Percentiles rank a stretch among this genome's conserved stretches.
These are phyloP conservation scores for Falco cherrug DNA, from an alignment of 2,797 vertebrate genomes.

Conservation along the genomic window DNA sequence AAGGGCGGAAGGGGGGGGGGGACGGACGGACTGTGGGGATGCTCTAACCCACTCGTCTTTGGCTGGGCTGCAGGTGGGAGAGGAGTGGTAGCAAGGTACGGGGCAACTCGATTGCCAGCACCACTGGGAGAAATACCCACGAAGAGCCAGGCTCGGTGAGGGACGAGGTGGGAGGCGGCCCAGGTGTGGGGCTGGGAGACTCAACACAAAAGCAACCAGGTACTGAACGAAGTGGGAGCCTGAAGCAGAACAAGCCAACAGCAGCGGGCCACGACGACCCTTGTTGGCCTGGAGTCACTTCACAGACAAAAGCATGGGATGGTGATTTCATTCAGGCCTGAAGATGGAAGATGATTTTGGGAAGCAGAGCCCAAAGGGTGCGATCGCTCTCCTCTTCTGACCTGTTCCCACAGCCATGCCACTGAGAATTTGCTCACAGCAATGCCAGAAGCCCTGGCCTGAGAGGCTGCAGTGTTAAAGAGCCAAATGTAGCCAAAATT, in stretches of 20 bases:
- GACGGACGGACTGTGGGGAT: neutral
- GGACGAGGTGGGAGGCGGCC: neutral
- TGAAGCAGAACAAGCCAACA: neutral
- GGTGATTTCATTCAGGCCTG: neutral
- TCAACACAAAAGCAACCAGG: neutral
- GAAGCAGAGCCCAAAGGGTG: neutral
- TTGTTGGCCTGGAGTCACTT: accelerated
- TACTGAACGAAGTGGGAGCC: neutral
- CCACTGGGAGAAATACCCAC: neutral
- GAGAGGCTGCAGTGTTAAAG: neutral
- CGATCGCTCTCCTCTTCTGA: neutral
- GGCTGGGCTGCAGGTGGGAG: neutral
- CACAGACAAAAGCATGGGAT: neutral
- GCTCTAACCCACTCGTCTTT: neutral
- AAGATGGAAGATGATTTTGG: neutral
- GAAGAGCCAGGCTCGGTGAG: neutral
- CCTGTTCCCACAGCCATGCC: neutral
- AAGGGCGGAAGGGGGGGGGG: neutral
- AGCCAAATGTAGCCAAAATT: neutral
- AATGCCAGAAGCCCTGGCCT: neutral
- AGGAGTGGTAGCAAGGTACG: neutral
- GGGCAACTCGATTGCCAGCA: neutral
- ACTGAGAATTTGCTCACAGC: neutral
- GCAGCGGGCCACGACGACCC: neutral
- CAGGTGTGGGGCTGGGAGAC: neutral